Conservation (phyloP, 2,113 vertebrate species). For the Anarhynchus alexandrinus region DNA sequence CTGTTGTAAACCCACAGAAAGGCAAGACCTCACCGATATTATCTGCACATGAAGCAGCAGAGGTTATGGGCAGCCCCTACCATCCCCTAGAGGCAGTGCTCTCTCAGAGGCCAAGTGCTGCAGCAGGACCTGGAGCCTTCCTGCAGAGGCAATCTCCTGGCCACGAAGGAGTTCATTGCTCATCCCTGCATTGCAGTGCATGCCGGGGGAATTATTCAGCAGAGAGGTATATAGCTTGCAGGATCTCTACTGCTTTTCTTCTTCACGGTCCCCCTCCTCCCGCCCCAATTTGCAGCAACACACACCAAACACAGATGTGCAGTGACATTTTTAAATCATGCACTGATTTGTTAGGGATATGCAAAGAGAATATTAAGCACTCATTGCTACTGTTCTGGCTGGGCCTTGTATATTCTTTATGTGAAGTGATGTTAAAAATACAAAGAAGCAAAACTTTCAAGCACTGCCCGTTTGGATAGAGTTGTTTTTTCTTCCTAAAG, state of each 20-base stretch:
- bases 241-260: not conserved
- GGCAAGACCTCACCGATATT: not conserved
- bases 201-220: not conserved
- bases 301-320: not conserved
- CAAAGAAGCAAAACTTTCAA: not conserved
- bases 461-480: not conserved
- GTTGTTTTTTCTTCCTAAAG: not conserved
- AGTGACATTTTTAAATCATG: conserved; percentile 19
- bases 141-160: not conserved
- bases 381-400: not conserved
- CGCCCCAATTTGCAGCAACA: not conserved
- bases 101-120: not conserved
- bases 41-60: not conserved
- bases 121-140: not conserved
- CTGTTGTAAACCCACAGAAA: not conserved
- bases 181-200: not conserved
- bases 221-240: not conserved
- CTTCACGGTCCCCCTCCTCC: not conserved
- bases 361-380: not conserved
- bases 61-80: not conserved
- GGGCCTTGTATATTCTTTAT: not conserved
- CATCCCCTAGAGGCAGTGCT: not conserved
- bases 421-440: not conserved
- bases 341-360: not conserved
- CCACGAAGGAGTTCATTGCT: not conserved